Base-by-base conservation (phyloP, 2,888 invertebrate species). In the Melinopterus prodromus region DNA sequence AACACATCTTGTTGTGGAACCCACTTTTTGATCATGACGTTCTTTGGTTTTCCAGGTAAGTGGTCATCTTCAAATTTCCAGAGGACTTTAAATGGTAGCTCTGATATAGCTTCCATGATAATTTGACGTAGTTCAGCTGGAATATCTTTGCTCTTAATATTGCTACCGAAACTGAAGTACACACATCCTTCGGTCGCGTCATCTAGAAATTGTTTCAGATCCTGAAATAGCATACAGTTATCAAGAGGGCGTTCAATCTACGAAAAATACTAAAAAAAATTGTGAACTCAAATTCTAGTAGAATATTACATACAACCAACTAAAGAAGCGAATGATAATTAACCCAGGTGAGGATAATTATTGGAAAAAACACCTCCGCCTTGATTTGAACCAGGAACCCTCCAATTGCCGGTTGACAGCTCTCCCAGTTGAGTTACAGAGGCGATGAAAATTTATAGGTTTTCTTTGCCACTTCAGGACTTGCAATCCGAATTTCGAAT, bases 81-180 rank as follows among this genome's bases (percentile, higher is more conserved):
- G 6, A 90, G 82, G 37, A 90, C 85, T 81, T 86, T 88, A 78
- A 89, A 89, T 4, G 89, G 89, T 70, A 90, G 79, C 79, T 88
- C 87, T 3, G 88, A 81, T 71, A 90, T 89, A 3, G 88, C 87
- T 37, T 86, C 83, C 14, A 89, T 83, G 2, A 91, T 84, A 16
- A 85, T 84, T 72, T 87, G 83, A 71, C 87, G 83, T 9, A 87
- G 84, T 16, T 85, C 84, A 37, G 85, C 83, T 6, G 89, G 86
- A 81, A 90, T 85, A 79, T 87, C 86, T 12, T 86, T 88, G 82
- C 92, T 92, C 78, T 90, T 89, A 0, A 93, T 88, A 81, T 92
- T 91, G 0, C 93, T 92, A 53, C 93, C 93, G 85, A 93, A 91
- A 83, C 91, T 92, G 82, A 93, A 90, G 81, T 92, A 92, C 0